phyloP scores from a whole-genome alignment of 1,140 invertebrate species.

The Melitaea cinxia region DNA sequence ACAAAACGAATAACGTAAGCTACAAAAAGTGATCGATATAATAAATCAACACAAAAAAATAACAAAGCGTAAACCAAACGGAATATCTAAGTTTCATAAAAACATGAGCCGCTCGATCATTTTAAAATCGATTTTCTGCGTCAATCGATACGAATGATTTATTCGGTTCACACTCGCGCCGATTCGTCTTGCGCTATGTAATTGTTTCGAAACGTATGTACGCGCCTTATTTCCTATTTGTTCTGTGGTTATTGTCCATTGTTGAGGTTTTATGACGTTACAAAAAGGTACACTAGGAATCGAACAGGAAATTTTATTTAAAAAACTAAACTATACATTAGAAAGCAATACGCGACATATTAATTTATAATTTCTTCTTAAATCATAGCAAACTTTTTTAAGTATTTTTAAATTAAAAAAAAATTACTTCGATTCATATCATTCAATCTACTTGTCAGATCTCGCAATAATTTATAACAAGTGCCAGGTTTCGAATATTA shows the following conservation, averaged over 20 bases:
- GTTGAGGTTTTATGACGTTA: background rate
- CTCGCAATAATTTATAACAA: too few species aligned
- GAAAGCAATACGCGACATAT: too few species aligned
- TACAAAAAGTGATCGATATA: background rate
- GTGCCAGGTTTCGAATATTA: too few species aligned
- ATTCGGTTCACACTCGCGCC: slow-evolving; percentile 54
- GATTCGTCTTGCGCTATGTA: slow-evolving; percentile 40
- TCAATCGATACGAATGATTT: slow-evolving; percentile 64
- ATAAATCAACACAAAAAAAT: slow-evolving; percentile 30
- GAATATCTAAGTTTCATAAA: slow-evolving; percentile 31
- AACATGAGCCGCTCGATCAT: slow-evolving; percentile 37
- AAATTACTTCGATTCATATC: too few species aligned
- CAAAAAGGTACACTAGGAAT: background rate
- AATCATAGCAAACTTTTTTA: too few species aligned
- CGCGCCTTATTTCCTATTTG: slow-evolving; percentile 11
- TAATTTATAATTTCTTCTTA: too few species aligned
- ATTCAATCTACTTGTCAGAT: too few species aligned
- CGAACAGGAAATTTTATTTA: background rate
- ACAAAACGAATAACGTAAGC: too few species aligned
- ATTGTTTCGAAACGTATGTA: slow-evolving; percentile 30
- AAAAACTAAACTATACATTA: background rate
- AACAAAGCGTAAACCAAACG: slow-evolving; percentile 29
- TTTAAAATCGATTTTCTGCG: slow-evolving; percentile 66
- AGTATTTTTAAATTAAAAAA: too few species aligned
- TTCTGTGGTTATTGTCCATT: slow-evolving; percentile 12